Base-by-base conservation (phyloP, 2,797 vertebrate species). In the Protonibea diacanthus region DNA sequence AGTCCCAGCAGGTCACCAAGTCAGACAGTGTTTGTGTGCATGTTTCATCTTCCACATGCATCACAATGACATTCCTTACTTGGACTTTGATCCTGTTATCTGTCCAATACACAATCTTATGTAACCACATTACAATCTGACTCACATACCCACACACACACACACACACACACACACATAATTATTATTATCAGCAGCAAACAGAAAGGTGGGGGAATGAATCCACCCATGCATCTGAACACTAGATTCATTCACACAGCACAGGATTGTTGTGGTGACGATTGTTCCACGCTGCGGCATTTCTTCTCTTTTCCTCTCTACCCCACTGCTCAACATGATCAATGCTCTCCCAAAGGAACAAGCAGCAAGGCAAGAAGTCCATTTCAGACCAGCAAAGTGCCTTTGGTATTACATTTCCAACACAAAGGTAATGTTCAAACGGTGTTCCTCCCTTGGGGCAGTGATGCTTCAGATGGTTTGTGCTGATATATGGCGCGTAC, bases 61-160 rank as follows among this genome's bases (percentile, higher is more conserved):
- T 67, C 33, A 48, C 13, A 73, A 66, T 44, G 49, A 66, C 53
- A 66, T 74, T 55, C 47, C 49, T 2, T 5, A 11, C 49, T 49
- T 44, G 63, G 66, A 55, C 60, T 27, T 49, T 62, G 56, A 66
- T 86, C 55, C 51, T 76, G 48, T 53, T 74, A 10, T 47, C 48
- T 40, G 45, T 82, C 48, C 58, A 29, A 53, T 44, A 63, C 33
- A 67, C 71, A 75, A 9, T 47, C 13, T 40, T 56, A 63, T 69
- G 61, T 72, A 53, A 83, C 72, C 45, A 51, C 42, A 58, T 47
- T 51, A 53, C 75, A 25, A 52, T 40, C 55, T 48, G 51, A 6
- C 15, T 14, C 53, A 67, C 57, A 45, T 17, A 6, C 25, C 57
- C 23, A 61, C 13, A 57, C 45, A 58, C 27, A 58, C 6, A 9